These are phyloP conservation scores for Catocala sponsa DNA, from an alignment of 2,888 invertebrate genomes.

Conservation along the genomic window DNA sequence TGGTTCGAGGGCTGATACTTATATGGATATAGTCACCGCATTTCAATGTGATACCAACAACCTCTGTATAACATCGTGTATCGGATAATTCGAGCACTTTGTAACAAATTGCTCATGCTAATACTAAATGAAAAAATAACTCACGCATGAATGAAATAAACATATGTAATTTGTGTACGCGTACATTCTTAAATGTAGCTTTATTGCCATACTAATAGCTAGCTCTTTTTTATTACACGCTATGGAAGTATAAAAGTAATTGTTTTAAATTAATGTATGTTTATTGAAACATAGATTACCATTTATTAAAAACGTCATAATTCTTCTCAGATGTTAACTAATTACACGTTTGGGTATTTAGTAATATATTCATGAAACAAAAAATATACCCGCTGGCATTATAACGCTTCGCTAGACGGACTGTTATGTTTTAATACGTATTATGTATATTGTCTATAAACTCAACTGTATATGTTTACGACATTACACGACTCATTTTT, in stretches of 20 bases:
- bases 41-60: constrained; percentile 32
- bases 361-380: not conserved
- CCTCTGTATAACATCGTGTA: not conserved
- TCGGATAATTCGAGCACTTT: too few relatives aligned
- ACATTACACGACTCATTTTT: constrained; percentile 18
- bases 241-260: not conserved
- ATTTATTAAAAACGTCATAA: constrained; percentile 1
- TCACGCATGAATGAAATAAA: not conserved
- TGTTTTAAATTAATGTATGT: not conserved
- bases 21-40: constrained; percentile 18
- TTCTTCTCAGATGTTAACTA: not conserved
- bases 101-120: too few relatives aligned
- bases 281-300: not conserved
- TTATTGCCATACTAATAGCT: not conserved
- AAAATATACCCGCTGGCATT: not conserved
- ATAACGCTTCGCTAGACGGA: not conserved
- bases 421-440: constrained; percentile 13
- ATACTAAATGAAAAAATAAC: not conserved
- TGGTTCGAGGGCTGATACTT: constrained; percentile 17
- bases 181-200: not conserved
- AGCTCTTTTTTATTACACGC: not conserved
- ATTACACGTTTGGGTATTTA: constrained; percentile 1
- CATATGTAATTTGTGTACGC: not conserved
- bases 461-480: constrained; percentile 17
- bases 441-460: not conserved